Evolutionary conservation across 2,797 vertebrate species (phyloP).

Genomic region (Cuniculus paca): DNA sequence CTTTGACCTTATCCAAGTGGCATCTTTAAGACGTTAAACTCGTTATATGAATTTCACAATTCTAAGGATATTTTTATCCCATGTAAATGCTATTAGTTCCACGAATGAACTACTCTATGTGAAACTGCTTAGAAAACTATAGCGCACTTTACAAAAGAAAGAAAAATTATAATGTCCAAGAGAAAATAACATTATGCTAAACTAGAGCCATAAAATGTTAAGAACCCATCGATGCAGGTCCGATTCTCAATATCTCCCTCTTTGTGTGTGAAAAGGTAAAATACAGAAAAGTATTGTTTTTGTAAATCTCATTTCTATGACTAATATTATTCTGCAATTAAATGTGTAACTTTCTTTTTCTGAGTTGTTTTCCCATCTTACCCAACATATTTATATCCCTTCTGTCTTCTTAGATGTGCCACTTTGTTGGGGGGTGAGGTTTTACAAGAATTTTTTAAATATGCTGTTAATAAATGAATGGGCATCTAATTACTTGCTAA

Average conservation of each 20-base stretch:
- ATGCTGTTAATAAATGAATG: slow-evolving; percentile 77
- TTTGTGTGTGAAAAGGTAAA: slow-evolving; percentile 63
- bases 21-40: slow-evolving; percentile 78
- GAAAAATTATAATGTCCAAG: slow-evolving; percentile 79
- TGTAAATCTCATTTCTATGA: slow-evolving; percentile 68
- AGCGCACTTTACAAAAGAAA: slow-evolving; percentile 80
- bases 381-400: slow-evolving; percentile 73
- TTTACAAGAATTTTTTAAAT: slow-evolving; percentile 76
- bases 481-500: slow-evolving; percentile 79
- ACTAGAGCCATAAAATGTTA: slow-evolving; percentile 76
- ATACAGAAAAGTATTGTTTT: slow-evolving; percentile 55
- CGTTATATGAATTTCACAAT: slow-evolving; percentile 75
- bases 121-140: slow-evolving; percentile 82
- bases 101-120: slow-evolving; percentile 79
- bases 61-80: slow-evolving; percentile 82
- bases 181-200: slow-evolving; percentile 75
- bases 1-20: slow-evolving; percentile 67
- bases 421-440: slow-evolving; percentile 5
- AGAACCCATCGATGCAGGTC: slow-evolving; percentile 63
- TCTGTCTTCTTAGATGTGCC: slow-evolving; percentile 74
- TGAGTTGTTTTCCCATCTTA: slow-evolving; percentile 72
- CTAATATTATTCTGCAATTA: slow-evolving; percentile 68
- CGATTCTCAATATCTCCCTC: slow-evolving; percentile 40
- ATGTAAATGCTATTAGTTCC: slow-evolving; percentile 79
- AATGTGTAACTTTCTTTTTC: slow-evolving; percentile 71